Conservation (phyloP, 2,888 invertebrate genomes). For the Dexiosoma caninum region DNA sequence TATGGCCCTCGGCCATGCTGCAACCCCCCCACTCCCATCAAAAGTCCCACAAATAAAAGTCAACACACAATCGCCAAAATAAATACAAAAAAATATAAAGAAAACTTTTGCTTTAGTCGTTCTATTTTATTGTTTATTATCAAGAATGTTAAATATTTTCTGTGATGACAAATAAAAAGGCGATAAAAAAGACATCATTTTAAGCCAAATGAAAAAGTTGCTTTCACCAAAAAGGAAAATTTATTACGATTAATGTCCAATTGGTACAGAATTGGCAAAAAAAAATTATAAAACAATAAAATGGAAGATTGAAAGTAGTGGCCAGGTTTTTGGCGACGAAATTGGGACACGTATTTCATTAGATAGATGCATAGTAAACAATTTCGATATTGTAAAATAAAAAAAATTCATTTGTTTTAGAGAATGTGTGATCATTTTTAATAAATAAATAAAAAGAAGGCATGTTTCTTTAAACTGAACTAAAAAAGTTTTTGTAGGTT, state of each 20-base stretch:
- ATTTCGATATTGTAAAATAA: too few species aligned
- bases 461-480: too few species aligned
- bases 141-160: constrained; percentile 4
- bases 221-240: constrained; percentile 8
- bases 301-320: neutral
- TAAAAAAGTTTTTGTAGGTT: too few species aligned
- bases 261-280: neutral
- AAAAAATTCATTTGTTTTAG: too few species aligned
- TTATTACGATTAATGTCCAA: constrained; percentile 4
- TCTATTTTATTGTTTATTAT: constrained; percentile 56
- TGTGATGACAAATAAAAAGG: constrained; percentile 37
- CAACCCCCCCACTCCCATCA: neutral
- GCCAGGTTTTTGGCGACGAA: neutral
- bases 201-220: constrained; percentile 20
- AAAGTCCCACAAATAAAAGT: constrained; percentile 31
- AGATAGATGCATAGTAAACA: too few species aligned
- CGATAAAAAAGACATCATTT: neutral
- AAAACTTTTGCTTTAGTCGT: constrained; percentile 33
- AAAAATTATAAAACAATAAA: constrained; percentile 15
- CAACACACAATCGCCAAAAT: neutral
- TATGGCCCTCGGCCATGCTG: neutral
- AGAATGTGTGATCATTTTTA: too few species aligned
- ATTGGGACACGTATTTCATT: constrained; percentile 55
- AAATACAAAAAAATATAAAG: neutral
- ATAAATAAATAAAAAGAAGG: too few species aligned